A percentile compares a stretch with the other conserved stretches of the same genome.
These are phyloP conservation scores for Scopus umbretta DNA, from an alignment of 2,113 vertebrate species.

Conservation along the genomic window DNA sequence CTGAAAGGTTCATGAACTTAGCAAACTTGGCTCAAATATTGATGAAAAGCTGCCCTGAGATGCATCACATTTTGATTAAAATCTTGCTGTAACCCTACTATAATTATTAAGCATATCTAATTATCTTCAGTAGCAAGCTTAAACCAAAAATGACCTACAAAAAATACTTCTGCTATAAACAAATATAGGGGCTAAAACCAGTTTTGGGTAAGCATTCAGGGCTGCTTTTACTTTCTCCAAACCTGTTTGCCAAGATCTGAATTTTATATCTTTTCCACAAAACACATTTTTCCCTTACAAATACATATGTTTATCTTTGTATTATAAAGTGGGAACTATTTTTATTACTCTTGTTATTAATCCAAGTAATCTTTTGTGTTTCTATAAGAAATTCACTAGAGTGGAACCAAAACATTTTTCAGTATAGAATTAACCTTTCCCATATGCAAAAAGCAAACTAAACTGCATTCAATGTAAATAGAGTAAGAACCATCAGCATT, in stretches of 20 bases:
- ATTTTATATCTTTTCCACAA: constrained; percentile 1
- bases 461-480: constrained; percentile 6
- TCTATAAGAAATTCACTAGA: constrained; percentile 3
- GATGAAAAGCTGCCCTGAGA: background rate
- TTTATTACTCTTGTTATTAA: constrained; percentile 38
- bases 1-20: background rate
- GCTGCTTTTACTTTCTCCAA: background rate
- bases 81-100: background rate
- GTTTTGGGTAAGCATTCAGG: background rate
- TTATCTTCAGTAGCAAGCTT: background rate
- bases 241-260: background rate
- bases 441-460: constrained; percentile 7
- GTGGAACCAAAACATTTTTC: constrained; percentile 24
- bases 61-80: background rate
- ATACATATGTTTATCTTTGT: constrained; percentile 5
- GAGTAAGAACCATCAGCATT: background rate
- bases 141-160: background rate
- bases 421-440: background rate
- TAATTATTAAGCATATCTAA: background rate
- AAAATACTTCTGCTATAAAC: background rate
- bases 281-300: background rate
- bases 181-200: background rate
- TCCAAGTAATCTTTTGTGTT: constrained; percentile 43
- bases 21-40: background rate
- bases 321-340: constrained; percentile 27